Percentiles rank a stretch among this genome's conserved stretches.
These are phyloP conservation scores for Rhynchopsitta pachyrhyncha DNA, from an alignment of 2,113 vertebrate species.

Conservation along the genomic window DNA sequence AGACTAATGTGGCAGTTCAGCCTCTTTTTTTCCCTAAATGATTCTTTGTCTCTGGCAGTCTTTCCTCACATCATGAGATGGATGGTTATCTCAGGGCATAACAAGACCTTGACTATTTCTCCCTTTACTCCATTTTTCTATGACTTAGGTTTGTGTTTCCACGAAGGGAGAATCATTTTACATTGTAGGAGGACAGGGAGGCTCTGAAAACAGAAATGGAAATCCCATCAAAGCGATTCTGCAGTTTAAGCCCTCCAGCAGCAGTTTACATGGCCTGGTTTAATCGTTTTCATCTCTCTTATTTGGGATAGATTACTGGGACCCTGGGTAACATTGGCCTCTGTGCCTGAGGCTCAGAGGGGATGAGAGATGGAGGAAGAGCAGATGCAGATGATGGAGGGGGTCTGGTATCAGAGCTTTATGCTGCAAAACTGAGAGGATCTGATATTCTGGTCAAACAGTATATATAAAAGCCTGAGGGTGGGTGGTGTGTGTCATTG, in stretches of 20 bases:
- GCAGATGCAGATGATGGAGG: rapidly evolving
- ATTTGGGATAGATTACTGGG: background rate
- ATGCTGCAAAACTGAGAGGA: background rate
- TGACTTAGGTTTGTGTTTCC: constrained; percentile 15
- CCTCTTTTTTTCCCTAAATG: background rate
- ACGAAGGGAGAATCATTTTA: background rate
- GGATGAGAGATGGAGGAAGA: background rate
- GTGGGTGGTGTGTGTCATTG: background rate
- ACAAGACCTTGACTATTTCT: constrained; percentile 46
- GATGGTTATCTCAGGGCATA: constrained; percentile 50
- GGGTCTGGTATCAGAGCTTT: background rate
- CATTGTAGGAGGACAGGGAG: background rate
- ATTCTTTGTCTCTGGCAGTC: constrained; percentile 49
- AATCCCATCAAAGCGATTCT: constrained; percentile 13
- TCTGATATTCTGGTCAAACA: background rate
- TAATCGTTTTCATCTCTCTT: background rate
- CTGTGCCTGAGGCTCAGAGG: background rate
- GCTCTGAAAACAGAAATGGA: constrained; percentile 10
- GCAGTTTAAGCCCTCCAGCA: background rate
- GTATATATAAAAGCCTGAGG: background rate
- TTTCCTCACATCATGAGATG: constrained; percentile 29
- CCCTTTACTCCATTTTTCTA: constrained; percentile 12
- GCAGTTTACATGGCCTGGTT: background rate
- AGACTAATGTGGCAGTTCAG: constrained; percentile 44
- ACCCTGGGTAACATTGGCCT: background rate